These are phyloP conservation scores for Bergia sp. DNA, from an alignment of 92 coral and sea anemone genomes.

Conservation along the genomic window DNA sequence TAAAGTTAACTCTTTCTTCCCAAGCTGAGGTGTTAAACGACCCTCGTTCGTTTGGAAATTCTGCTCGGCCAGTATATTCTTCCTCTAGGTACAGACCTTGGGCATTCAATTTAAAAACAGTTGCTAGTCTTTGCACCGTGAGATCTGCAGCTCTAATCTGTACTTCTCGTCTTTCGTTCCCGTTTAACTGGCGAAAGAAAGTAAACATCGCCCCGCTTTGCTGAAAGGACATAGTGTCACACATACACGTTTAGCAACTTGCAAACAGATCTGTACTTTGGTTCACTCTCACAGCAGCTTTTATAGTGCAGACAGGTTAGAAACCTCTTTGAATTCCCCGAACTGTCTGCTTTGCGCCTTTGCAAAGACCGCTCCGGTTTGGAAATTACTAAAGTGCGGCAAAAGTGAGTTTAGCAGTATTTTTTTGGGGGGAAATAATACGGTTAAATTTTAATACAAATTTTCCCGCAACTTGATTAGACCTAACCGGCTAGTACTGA, in stretches of 20 bases:
- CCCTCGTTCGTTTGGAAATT: not conserved
- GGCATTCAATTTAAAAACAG: not conserved
- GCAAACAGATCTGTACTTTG: not conserved
- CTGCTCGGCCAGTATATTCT: not conserved
- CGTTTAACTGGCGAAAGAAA: not conserved
- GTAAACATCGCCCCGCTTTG: not conserved
- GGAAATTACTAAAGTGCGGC: not conserved
- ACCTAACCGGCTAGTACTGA: not conserved
- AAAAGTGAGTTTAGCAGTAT: not conserved
- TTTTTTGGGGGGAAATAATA: not conserved
- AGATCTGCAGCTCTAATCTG: not conserved
- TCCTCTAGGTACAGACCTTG: not conserved
- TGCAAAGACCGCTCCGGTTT: not conserved
- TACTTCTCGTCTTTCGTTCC: not conserved
- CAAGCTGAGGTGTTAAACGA: not conserved
- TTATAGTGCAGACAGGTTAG: not conserved
- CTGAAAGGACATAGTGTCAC: too few species aligned
- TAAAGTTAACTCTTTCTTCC: not conserved
- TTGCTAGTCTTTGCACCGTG: not conserved
- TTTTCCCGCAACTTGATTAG: not conserved
- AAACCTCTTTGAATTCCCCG: not conserved
- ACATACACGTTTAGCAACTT: too few species aligned
- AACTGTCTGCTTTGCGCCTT: not conserved
- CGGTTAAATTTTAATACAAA: too few species aligned
- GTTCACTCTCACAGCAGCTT: not conserved